These are phyloP conservation scores for Gallinago solitaria DNA, from an alignment of 2,797 vertebrate genomes.

Conservation along the genomic window DNA sequence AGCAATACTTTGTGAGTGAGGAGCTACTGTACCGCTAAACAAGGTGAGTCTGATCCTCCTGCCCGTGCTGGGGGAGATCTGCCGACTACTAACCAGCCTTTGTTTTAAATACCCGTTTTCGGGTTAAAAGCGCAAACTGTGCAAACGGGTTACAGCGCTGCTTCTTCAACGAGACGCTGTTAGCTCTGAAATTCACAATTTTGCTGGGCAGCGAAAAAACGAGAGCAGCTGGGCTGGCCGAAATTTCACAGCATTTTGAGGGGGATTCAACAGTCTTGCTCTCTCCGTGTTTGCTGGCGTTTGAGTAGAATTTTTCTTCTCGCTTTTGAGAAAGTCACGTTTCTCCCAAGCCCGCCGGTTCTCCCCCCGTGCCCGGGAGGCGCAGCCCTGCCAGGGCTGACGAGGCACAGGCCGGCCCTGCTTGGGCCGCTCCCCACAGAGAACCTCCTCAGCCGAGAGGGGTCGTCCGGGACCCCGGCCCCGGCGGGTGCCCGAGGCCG, in stretches of 20 bases:
- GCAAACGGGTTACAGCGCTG: fast-evolving
- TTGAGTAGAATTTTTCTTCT: not conserved
- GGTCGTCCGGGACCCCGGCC: not conserved
- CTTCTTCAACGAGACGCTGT: not conserved
- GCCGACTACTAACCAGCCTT: fast-evolving
- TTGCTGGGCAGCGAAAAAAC: not conserved
- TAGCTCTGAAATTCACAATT: not conserved
- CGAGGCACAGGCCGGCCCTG: not conserved
- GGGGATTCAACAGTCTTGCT: not conserved
- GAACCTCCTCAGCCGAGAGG: not conserved
- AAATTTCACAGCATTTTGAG: not conserved
- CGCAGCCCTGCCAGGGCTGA: not conserved
- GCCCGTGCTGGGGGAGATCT: fast-evolving
- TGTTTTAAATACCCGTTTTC: fast-evolving
- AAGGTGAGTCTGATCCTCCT: fast-evolving
- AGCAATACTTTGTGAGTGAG: fast-evolving
- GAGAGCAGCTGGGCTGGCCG: not conserved
- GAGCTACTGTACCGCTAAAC: fast-evolving
- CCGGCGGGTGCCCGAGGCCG: not conserved
- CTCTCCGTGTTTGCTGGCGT: not conserved
- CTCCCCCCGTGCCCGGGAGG: too few species aligned
- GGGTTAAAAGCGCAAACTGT: fast-evolving
- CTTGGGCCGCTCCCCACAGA: fast-evolving
- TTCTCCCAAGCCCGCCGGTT: not conserved
- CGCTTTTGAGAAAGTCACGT: not conserved